These are phyloP conservation scores for Arctia plantaginis DNA, from an alignment of 2,888 invertebrate genomes.

Conservation along the genomic window DNA sequence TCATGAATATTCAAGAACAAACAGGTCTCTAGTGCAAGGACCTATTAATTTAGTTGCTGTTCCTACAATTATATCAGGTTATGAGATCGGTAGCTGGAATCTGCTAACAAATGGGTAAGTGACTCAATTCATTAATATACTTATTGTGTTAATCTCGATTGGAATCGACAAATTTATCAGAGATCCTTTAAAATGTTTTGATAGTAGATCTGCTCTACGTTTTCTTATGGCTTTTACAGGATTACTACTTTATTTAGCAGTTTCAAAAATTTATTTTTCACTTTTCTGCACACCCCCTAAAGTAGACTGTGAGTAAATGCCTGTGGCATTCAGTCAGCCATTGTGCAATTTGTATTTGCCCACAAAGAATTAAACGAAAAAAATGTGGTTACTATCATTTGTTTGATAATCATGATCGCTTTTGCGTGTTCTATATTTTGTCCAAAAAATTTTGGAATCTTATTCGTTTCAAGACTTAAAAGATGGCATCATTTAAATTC, in stretches of 20 bases:
- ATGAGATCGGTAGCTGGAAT: slow-evolving; percentile 79
- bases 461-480: no score
- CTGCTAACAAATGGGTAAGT: slow-evolving; percentile 78
- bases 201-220: no score
- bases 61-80: slow-evolving; percentile 69
- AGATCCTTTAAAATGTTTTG: not conserved
- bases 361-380: not conserved
- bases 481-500: no score
- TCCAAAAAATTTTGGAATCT: not conserved
- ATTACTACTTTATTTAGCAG: no score
- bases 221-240: no score
- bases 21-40: slow-evolving; percentile 67
- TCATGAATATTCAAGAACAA: slow-evolving; percentile 66
- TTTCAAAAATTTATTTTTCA: not conserved
- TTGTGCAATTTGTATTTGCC: not conserved
- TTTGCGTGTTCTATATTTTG: no score
- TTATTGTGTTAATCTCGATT: not conserved
- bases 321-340: no score
- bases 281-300: not conserved
- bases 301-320: no score
- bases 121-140: slow-evolving; percentile 11
- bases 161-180: not conserved
- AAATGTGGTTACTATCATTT: no score
- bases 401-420: no score
- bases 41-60: slow-evolving; percentile 78